phyloP scores from a whole-genome alignment of 2,888 invertebrate genomes.

The Hydriomena furcata region DNA sequence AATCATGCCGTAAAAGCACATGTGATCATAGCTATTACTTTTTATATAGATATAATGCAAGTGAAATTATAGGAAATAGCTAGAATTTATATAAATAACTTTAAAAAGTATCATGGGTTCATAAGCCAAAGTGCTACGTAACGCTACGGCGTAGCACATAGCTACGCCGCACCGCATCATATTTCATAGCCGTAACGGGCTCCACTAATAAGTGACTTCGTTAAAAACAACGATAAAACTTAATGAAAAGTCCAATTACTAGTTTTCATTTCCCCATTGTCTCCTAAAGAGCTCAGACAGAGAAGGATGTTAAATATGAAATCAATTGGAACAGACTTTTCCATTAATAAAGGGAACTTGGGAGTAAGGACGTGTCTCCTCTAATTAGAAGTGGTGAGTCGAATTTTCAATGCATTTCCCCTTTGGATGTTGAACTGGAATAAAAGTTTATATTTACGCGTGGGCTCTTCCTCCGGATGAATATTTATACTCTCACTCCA shows the following conservation, averaged over 20 bases:
- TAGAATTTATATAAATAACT: background rate
- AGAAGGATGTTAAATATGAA: slow-evolving; percentile 68
- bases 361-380: slow-evolving; percentile 68
- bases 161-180: slow-evolving; percentile 4
- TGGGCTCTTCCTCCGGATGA: slow-evolving; percentile 66
- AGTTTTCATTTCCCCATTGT: slow-evolving; percentile 29
- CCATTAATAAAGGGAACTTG: slow-evolving; percentile 71
- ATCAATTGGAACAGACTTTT: slow-evolving; percentile 73
- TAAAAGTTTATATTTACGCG: slow-evolving; percentile 82
- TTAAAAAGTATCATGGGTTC: background rate
- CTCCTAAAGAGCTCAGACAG: slow-evolving; percentile 32
- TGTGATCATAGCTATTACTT: background rate
- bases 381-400: slow-evolving; percentile 79
- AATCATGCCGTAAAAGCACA: no score
- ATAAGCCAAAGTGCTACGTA: slow-evolving; percentile 8
- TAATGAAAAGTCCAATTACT: slow-evolving; percentile 29
- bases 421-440: slow-evolving; percentile 69
- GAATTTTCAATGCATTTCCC: slow-evolving; percentile 77
- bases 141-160: slow-evolving; percentile 33
- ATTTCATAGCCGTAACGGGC: slow-evolving; percentile 8
- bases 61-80: no score
- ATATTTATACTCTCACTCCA: slow-evolving; percentile 75
- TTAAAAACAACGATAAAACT: slow-evolving; percentile 25
- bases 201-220: slow-evolving; percentile 31
- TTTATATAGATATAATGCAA: no score